Base-by-base conservation (phyloP, 2,888 invertebrate genomes). In the Chloroclystis v-ata region DNA sequence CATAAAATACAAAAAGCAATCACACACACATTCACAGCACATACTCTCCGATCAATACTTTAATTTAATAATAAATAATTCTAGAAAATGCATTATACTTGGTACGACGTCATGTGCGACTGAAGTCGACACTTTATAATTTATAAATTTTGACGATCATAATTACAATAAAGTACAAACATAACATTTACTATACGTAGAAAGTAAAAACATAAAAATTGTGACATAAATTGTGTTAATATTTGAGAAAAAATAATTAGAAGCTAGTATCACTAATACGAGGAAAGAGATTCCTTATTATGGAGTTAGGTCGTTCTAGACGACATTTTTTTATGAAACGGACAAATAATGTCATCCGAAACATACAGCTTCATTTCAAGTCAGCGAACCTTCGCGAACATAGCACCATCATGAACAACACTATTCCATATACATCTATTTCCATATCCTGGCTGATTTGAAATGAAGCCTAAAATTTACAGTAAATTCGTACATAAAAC, bases 261-360 rank as follows among this genome's bases (percentile, higher is more conserved):
- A 77, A 84, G 79, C 87, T 87, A 87, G 82, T 87, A 87, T 87
- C 87, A 87, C 87, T 87, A 86, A 83, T 78, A 75, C 75, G 78
- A 85, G 84, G 85, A 84, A 83, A 82, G 75, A 79, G 69, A 82
- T 82, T 85, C 80, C 83, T 78, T 78, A 77, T 63, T 69, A 67
- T 77, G 73, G 75, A 82, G 72, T 72, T 68, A 61, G 61, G 63
- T 60, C 70, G 69, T 75, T 73, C 57, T 42, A 46, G 61, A 52
- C 50, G 49, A 48, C 69, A 70, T 65, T 57, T 54, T 46, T 54
- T 65, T 65, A 87, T 87, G 78, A 69, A 75, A 63, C 73, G 87
- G 87, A 87, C 85, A 86, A 87, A 69, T 14, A 72, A 66, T 72
- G 84, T 87, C 87, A 82, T 87, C 87, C 87, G 69, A 74, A 66